Evolutionary conservation across 2,797 vertebrate species (phyloP), one percentile per base, ranked within the genome.

Genomic region (Myiotriccus ornatus): DNA sequence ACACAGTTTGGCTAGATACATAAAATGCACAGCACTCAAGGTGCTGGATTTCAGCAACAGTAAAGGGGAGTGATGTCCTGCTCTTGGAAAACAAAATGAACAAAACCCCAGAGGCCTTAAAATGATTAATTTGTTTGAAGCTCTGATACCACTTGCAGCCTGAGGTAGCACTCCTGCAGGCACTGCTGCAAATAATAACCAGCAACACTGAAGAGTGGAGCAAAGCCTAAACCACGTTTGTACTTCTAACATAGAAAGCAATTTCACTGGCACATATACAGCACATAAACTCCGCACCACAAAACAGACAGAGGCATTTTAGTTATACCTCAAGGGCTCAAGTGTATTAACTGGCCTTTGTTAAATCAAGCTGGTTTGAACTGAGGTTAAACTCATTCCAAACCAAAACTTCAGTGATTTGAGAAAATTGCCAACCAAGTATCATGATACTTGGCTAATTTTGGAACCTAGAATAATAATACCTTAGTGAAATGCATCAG

Each of bases 331-430:
- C 90, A 85, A 87, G 69, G 62, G 34, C 28, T 62, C 81, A 68
- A 70, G 62, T 5, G 11, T 53, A 91, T 95, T 94, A 94, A 89
- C 46, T 65, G 46, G 49, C 62, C 83, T 89, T 92, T 87, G 60
- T 92, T 78, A 95, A 93, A 85, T 41, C 57, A 77, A 90, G 77
- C 68, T 92, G 49, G 43, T 88, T 87, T 78, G 46, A 90, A 76
- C 34, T 1, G 6, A 85, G 60, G 65, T 91, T 90, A 50, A 91
- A 44, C 41, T 83, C 17, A 4, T 43, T 90, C 57, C 39, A 18
- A 63, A 63, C 24, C 25, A 47, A 84, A 93, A 84, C 37, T 84
- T 88, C 1, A 80, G 53, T 76, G 67, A 90, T 83, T 85, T 87
- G 52, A 92, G 68, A 59, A 87, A 90, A 91, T 12, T 62, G 43